A percentile compares a stretch with the other conserved stretches of the same genome.
phyloP scores from a whole-genome alignment of 2,888 invertebrate species.

The Tachystola acroxantha region DNA sequence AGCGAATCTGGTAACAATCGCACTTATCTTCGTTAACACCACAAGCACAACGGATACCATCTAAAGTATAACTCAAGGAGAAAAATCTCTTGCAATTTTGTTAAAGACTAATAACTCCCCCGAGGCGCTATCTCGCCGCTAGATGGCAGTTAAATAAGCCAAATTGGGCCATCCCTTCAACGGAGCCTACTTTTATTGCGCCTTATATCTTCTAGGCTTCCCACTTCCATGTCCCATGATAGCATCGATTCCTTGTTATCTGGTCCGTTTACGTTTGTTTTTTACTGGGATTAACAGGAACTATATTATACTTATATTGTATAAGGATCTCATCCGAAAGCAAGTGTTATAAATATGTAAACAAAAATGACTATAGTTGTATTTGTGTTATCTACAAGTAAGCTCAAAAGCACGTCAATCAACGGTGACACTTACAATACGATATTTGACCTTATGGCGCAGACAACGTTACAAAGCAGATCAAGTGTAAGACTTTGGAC shows the following conservation, averaged over 20 bases:
- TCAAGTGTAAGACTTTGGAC: no score
- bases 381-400: no score
- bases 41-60: slow-evolving; percentile 24
- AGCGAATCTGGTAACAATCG: no score
- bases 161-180: slow-evolving; percentile 60
- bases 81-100: slow-evolving; percentile 54
- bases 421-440: no score
- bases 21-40: no score
- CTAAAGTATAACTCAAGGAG: slow-evolving; percentile 43
- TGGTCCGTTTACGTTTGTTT: slow-evolving; percentile 14
- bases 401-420: no score
- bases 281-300: neutral
- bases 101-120: slow-evolving; percentile 56
- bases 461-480: no score
- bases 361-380: no score
- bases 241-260: slow-evolving; percentile 37
- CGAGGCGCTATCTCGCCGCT: slow-evolving; percentile 44
- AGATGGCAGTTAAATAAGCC: slow-evolving; percentile 65
- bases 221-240: slow-evolving; percentile 34
- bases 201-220: slow-evolving; percentile 45
- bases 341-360: no score
- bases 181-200: slow-evolving; percentile 47
- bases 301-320: neutral
- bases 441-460: no score
- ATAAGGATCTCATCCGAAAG: neutral